These are phyloP conservation scores for Phylloscopus whistleri DNA, from an alignment of 2,113 vertebrate species.

Conservation along the genomic window DNA sequence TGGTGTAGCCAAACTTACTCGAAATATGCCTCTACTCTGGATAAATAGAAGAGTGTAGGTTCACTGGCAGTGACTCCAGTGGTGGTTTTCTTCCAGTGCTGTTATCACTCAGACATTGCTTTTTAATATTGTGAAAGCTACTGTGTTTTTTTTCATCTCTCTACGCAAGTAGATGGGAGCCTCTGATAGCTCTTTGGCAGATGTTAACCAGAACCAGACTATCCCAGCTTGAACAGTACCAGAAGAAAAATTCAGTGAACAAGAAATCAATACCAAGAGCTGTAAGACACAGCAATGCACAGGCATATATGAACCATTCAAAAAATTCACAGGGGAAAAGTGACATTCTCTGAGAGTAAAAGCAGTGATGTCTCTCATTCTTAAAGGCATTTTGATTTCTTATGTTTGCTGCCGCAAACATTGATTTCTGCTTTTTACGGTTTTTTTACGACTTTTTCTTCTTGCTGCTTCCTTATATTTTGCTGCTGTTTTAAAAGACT, in stretches of 20 bases:
- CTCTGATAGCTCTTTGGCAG: slow-evolving; percentile 6
- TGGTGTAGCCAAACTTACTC: neutral
- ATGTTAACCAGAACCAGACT: slow-evolving; percentile 41
- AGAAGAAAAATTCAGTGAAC: slow-evolving; percentile 34
- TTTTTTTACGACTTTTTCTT: slow-evolving; percentile 7
- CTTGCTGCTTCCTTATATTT: slow-evolving; percentile 64
- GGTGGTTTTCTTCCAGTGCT: neutral
- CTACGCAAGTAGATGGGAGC: neutral
- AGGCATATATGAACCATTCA: neutral
- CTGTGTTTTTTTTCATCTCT: neutral
- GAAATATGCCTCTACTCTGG: neutral
- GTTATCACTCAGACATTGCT: neutral
- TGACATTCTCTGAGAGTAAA: neutral
- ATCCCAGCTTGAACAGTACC: neutral
- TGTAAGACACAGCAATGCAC: slow-evolving; percentile 2
- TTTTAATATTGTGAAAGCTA: neutral
- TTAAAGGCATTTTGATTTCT: slow-evolving; percentile 27
- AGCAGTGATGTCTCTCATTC: neutral
- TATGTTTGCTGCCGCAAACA: slow-evolving; percentile 61
- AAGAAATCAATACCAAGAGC: slow-evolving; percentile 40
- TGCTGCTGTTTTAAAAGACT: slow-evolving; percentile 66
- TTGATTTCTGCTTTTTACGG: slow-evolving; percentile 58
- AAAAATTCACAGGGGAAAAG: slow-evolving; percentile 6
- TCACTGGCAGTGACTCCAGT: neutral
- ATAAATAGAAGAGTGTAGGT: neutral